These are phyloP conservation scores for Elegia similella DNA, from an alignment of 2,888 invertebrate genomes.

Conservation along the genomic window DNA sequence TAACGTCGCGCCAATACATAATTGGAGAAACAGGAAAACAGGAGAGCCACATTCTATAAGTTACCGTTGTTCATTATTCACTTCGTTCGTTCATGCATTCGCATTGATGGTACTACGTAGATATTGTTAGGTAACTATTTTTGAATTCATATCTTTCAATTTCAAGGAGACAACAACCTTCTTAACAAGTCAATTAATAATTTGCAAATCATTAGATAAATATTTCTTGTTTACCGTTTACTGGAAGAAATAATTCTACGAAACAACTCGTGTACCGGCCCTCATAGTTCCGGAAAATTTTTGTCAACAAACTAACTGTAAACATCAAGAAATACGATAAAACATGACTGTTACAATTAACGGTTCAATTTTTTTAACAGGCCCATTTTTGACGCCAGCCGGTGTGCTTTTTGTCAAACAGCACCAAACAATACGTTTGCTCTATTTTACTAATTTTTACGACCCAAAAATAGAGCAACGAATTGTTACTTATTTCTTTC, in stretches of 20 bases:
- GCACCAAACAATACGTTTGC: slow-evolving; percentile 49
- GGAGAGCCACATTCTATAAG: not conserved
- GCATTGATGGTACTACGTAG: too few relatives aligned
- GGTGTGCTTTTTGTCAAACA: slow-evolving; percentile 32
- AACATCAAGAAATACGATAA: slow-evolving; percentile 30
- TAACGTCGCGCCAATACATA: slow-evolving; percentile 7
- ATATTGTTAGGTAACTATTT: too few relatives aligned
- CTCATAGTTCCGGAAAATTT: not conserved
- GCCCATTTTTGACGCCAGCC: slow-evolving; percentile 31
- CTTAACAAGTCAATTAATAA: too few relatives aligned
- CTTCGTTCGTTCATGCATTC: too few relatives aligned
- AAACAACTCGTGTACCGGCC: not conserved
- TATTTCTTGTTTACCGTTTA: not conserved
- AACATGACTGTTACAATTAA: slow-evolving; percentile 62
- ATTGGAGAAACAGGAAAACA: not conserved
- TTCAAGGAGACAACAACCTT: too few relatives aligned
- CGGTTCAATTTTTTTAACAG: slow-evolving; percentile 45
- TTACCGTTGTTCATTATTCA: too few relatives aligned
- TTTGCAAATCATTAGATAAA: too few relatives aligned
- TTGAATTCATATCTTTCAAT: too few relatives aligned
- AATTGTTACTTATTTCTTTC: slow-evolving; percentile 35
- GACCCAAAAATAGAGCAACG: slow-evolving; percentile 50
- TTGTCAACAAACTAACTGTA: slow-evolving; percentile 22
- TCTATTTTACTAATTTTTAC: slow-evolving; percentile 64
- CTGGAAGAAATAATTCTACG: not conserved